phyloP scores from a whole-genome alignment of 2,888 invertebrate species.

The Anarsia innoxiella region DNA sequence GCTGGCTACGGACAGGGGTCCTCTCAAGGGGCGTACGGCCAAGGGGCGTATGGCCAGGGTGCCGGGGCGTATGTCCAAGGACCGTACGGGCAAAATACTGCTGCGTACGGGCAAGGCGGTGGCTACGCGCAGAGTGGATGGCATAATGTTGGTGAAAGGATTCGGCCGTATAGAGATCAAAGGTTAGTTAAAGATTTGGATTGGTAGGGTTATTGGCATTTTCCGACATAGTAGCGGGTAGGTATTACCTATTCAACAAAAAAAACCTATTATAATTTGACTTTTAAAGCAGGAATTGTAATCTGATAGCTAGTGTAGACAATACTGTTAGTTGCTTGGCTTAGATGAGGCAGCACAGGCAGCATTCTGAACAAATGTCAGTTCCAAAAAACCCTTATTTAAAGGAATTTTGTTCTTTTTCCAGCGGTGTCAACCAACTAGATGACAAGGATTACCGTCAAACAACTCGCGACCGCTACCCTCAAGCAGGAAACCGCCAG shows the following conservation, averaged over 20 bases:
- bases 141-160: constrained; percentile 55
- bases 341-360: no score
- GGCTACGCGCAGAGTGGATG: constrained; percentile 44
- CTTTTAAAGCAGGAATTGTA: no score
- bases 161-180: constrained; percentile 62
- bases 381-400: no score
- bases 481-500: constrained; percentile 15
- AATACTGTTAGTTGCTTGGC: no score
- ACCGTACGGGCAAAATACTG: constrained; percentile 13
- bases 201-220: no score
- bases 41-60: constrained; percentile 14
- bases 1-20: constrained; percentile 14
- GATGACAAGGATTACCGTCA: constrained; percentile 22
- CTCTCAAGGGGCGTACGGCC: background rate
- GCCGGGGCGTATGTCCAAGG: constrained; percentile 10
- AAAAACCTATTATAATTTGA: no score
- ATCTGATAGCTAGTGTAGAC: no score
- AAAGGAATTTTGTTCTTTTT: constrained; percentile 18
- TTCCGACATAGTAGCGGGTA: no score
- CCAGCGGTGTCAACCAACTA: constrained; percentile 42
- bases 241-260: no score
- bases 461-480: constrained; percentile 10
- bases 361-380: no score
- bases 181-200: no score
- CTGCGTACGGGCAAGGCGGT: constrained; percentile 22